Conservation (phyloP, 2,797 vertebrate species). For the Megalops cyprinoides region DNA sequence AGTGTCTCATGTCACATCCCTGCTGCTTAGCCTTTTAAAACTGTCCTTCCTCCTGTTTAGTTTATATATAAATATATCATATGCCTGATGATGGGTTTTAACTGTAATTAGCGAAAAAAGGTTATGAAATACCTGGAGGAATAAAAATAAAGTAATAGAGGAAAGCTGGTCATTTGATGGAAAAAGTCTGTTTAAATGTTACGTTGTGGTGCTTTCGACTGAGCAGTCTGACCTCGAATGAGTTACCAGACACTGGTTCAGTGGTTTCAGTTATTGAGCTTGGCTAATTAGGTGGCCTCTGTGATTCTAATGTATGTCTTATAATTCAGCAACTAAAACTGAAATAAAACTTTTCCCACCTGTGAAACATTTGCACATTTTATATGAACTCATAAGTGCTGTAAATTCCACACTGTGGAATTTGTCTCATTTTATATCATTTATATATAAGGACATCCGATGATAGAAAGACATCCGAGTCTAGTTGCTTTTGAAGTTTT, state of each 20-base stretch:
- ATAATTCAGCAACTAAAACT: neutral
- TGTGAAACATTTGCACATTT: conserved; percentile 12
- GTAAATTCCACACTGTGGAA: no score
- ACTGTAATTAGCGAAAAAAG: conserved; percentile 36
- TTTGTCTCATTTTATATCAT: no score
- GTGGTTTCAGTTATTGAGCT: neutral
- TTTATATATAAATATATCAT: neutral
- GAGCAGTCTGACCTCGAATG: neutral
- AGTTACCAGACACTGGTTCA: neutral
- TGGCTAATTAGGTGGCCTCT: neutral
- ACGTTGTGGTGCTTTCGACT: neutral
- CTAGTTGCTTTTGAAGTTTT: neutral
- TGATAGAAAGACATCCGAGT: neutral
- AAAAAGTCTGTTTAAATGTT: neutral
- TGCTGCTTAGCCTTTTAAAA: conserved; percentile 24
- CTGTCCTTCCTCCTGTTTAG: conserved; percentile 2
- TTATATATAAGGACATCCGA: neutral
- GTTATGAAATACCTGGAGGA: no score
- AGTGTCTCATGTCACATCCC: neutral
- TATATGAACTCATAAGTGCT: neutral
- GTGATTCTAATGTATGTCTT: neutral
- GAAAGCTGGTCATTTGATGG: conserved; percentile 30
- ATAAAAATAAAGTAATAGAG: conserved; percentile 27
- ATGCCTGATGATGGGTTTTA: conserved; percentile 27
- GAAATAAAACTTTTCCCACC: conserved; percentile 15